Conservation (phyloP, 2,888 invertebrate genomes). For the Hermodice carunculata region DNA sequence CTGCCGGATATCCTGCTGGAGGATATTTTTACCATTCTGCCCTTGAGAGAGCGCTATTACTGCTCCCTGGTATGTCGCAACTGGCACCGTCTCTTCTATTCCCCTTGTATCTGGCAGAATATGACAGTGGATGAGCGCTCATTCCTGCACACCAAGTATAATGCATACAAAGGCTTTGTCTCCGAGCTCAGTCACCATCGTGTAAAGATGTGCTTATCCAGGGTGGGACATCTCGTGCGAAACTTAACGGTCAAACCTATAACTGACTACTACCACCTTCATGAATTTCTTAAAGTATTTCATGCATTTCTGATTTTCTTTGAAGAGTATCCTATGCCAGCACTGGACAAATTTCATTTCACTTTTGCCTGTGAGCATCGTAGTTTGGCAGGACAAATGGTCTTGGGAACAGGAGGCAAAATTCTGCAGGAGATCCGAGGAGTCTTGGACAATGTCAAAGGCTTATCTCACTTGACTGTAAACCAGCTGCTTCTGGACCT, state of each 20-base stretch:
- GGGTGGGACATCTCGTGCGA: constrained; percentile 78
- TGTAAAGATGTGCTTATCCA: constrained; percentile 79
- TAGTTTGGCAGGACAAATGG: constrained; percentile 48
- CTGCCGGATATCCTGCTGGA: constrained; percentile 82
- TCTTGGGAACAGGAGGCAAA: constrained; percentile 83
- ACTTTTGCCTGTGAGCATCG: constrained; percentile 77
- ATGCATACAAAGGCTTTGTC: constrained; percentile 84
- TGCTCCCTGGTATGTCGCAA: constrained; percentile 76
- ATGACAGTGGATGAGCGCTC: constrained; percentile 81
- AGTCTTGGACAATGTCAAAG: constrained; percentile 78
- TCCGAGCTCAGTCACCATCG: constrained; percentile 81
- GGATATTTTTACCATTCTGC: constrained; percentile 79
- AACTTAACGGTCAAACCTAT: constrained; percentile 80
- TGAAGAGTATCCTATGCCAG: constrained; percentile 54
- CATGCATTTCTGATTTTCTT: constrained; percentile 78
- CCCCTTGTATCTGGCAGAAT: constrained; percentile 82
- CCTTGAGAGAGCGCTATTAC: constrained; percentile 79
- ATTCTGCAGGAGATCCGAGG: constrained; percentile 68
- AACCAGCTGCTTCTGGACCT: constrained; percentile 80
- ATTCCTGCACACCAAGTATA: constrained; percentile 81
- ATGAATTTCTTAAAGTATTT: constrained; percentile 87
- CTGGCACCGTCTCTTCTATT: constrained; percentile 75
- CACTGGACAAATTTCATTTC: constrained; percentile 72
- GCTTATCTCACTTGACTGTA: constrained; percentile 77
- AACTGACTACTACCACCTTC: constrained; percentile 84